A percentile compares a stretch with the other conserved stretches of the same genome.
Conservation (phyloP, 2,888 invertebrate genomes). For the Sialis lutaria region DNA sequence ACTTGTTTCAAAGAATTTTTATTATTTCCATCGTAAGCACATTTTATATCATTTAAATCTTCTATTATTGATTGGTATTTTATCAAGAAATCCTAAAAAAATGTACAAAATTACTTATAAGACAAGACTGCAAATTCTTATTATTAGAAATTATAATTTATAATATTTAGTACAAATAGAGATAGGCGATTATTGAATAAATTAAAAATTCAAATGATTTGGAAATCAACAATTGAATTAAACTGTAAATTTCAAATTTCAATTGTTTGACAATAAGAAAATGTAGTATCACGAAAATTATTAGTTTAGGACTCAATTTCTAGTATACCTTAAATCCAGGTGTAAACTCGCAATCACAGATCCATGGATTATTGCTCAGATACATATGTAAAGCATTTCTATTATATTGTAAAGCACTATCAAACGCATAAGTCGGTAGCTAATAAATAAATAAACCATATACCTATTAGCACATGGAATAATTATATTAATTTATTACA, state of each 20-base stretch:
- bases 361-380: slow-evolving; percentile 65
- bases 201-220: too few relatives aligned
- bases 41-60: slow-evolving; percentile 52
- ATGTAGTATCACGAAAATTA: too few relatives aligned
- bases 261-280: too few relatives aligned
- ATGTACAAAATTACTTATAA: slow-evolving; percentile 2
- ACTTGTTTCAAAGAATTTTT: slow-evolving; percentile 44
- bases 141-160: background rate
- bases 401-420: slow-evolving; percentile 59
- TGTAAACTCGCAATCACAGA: slow-evolving; percentile 65
- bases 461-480: background rate
- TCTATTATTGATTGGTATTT: slow-evolving; percentile 52
- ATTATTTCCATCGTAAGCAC: slow-evolving; percentile 42
- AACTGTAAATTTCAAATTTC: too few relatives aligned
- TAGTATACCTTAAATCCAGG: slow-evolving; percentile 52
- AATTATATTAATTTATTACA: background rate
- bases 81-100: slow-evolving; percentile 30
- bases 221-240: too few relatives aligned
- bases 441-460: slow-evolving; percentile 17
- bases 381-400: slow-evolving; percentile 47
- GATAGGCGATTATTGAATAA: too few relatives aligned
- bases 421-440: slow-evolving; percentile 66
- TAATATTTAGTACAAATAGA: too few relatives aligned
- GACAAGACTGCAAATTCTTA: background rate
- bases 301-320: too few relatives aligned